These are phyloP conservation scores for Nettapus auritus DNA, from an alignment of 2,113 vertebrate species.

Conservation along the genomic window DNA sequence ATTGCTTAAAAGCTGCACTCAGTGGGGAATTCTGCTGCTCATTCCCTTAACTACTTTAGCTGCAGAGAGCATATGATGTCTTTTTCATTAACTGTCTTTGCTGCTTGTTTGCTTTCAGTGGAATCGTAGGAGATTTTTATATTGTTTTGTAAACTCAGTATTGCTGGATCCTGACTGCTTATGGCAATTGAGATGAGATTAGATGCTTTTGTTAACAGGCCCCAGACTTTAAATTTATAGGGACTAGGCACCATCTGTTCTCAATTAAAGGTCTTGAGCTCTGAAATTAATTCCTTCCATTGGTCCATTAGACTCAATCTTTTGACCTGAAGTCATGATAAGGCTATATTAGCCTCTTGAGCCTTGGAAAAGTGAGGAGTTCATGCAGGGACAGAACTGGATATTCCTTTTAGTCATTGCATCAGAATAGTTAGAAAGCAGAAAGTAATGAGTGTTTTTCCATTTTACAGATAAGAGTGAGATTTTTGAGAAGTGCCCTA, in stretches of 20 bases:
- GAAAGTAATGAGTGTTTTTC: slow-evolving; percentile 33
- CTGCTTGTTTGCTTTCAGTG: slow-evolving; percentile 53
- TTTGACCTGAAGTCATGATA: slow-evolving; percentile 57
- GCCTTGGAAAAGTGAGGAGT: slow-evolving; percentile 33
- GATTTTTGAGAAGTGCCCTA: neutral
- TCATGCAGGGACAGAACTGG: neutral
- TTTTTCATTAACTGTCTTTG: slow-evolving; percentile 54
- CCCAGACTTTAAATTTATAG: slow-evolving; percentile 64
- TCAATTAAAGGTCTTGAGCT: slow-evolving; percentile 65
- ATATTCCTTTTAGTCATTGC: slow-evolving; percentile 19
- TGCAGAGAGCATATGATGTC: slow-evolving; percentile 39
- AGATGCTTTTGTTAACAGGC: slow-evolving; percentile 60
- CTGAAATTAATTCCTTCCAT: slow-evolving; percentile 66
- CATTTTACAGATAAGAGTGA: slow-evolving; percentile 19
- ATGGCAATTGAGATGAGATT: slow-evolving; percentile 64
- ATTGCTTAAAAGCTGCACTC: slow-evolving; percentile 50
- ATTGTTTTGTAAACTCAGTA: slow-evolving; percentile 62
- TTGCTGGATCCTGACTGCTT: slow-evolving; percentile 55
- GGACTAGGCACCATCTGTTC: slow-evolving; percentile 63
- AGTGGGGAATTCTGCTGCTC: slow-evolving; percentile 8
- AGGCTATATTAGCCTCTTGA: slow-evolving; percentile 36
- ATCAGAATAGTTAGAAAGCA: neutral
- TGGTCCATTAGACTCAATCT: slow-evolving; percentile 65
- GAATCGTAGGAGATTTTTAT: slow-evolving; percentile 32
- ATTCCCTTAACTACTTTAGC: slow-evolving; percentile 22